Evolutionary conservation across 2,888 invertebrate genomes (phyloP), one percentile per base, ranked within the genome.

Genomic region (Tetheella fluctuosa): DNA sequence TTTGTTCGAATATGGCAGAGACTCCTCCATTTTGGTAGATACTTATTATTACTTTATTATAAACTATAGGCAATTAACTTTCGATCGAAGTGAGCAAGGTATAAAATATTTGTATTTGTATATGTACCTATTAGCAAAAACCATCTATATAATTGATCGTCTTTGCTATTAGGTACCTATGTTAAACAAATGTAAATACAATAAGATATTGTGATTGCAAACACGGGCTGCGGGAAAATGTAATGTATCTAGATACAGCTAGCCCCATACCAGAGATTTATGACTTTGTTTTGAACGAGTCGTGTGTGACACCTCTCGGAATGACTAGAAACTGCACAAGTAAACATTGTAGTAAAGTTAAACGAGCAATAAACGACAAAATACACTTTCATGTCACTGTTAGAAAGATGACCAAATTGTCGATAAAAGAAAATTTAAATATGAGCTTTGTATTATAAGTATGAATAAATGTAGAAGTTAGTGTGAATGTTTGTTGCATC

Each of bases 231-330:
- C n/a, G 25, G 10, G 23, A 25, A 52, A 23, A 52, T 52, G 30
- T 30, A 30, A 2, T 6, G 2, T 25, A 25, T n/a, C n/a, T n/a
- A 23, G 23, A 25, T 52, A 13, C 5, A 25, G 13, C 52, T 52
- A 15, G 52, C 23, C 23, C 52, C n/a, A 25, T 53, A 23, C 15
- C 13, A 25, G 8, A 53, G 53, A 53, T 53, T 53, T 53, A 53
- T 28, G 53, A 53, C n/a, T 53, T 28, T 53, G 53, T 53, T 53
- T 53, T 53, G 53, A 53, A 53, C 53, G 53, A 28, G 28, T 53
- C 53, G 53, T 28, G 25, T 52, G 7, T 13, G 25, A 53, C 25
- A 53, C 28, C 15, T n/a, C 7, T 23, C 20, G 28, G 53, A 25
- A 53, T 53, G 1, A 48, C 10, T 48, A 48, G 48, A 48, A 25